Evolutionary conservation across 2,113 vertebrate genomes (phyloP).

Genomic region (Neolamprologus ventralis): DNA sequence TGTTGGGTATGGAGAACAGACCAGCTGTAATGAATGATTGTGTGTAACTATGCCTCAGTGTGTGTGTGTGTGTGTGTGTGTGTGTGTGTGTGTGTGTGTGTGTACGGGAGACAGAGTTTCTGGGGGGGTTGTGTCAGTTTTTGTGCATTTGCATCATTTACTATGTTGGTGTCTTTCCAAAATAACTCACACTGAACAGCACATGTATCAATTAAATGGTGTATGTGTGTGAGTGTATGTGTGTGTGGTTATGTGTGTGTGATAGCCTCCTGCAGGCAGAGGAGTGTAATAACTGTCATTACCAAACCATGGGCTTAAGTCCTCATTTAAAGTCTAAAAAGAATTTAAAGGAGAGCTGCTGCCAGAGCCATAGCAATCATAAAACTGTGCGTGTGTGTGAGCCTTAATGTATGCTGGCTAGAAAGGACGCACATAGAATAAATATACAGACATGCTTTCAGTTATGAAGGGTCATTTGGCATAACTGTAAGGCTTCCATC

Average conservation of each 20-base stretch:
- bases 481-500: background rate
- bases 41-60: background rate
- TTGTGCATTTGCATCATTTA: background rate
- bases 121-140: background rate
- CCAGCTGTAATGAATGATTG: conserved; percentile 22
- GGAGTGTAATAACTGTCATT: conserved; percentile 42
- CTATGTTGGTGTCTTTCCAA: background rate
- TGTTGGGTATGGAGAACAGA: conserved; percentile 27
- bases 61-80: background rate
- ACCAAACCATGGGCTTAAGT: conserved; percentile 11
- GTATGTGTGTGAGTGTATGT: background rate
- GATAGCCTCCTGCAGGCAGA: conserved; percentile 28
- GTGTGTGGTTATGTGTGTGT: background rate
- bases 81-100: background rate
- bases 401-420: background rate
- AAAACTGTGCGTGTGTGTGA: background rate
- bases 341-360: conserved; percentile 22
- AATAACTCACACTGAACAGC: background rate
- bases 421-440: background rate
- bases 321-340: conserved; percentile 35
- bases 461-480: background rate
- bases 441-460: background rate
- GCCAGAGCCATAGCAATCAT: background rate
- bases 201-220: conserved; percentile 6
- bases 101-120: background rate